Base-by-base conservation (phyloP, 2,113 vertebrate species). In the Lepus timidus region DNA sequence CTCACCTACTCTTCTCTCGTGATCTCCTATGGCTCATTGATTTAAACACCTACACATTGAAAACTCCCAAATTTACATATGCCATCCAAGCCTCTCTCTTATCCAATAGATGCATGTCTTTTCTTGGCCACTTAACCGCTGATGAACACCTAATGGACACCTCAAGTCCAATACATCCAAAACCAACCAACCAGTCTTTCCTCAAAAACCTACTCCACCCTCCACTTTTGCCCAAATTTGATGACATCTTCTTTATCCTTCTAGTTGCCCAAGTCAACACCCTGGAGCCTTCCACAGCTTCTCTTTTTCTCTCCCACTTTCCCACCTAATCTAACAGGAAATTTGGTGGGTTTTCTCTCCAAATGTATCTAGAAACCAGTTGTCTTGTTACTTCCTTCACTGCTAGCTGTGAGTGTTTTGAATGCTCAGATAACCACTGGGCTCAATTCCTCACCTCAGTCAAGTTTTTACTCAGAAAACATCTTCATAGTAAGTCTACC, bases 111-210 rank as follows among this genome's bases (percentile, higher is more conserved):
- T 1, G 29, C 33, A 22, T 9, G 23, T 29, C 7, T 20, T 22
- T 25, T 25, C 39, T 58, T 58, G 25, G 0, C 31, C 8, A 20
- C 29, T 61, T 49, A 49, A 73, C 55, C 20, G 64, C 71, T 84
- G 1, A 0, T 3, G 55, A 22, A 70, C 0, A 0, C 44, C 11
- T 23, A 39, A 6, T n/a, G 23, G 61, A 87, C 12, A 10, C 19
- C 16, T 61, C 49, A n/a, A 17, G 23, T 33, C 58, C 33, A 92
- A 1, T 19, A 11, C 19, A 11, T 33, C 22, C 49, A n/a, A 22
- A 84, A 58, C 52, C 33, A 12, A 65, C 33, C 4, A 68, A 17
- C 6, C 1, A 39, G 22, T 73, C n/a, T 65, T 36, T 55, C 71
- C 4, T 33, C 13, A 14, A n/a, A 70, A 64, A n/a, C 55, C 29